These are phyloP conservation scores for Agraylea sexmaculata DNA, from an alignment of 1,140 invertebrate genomes.

Conservation along the genomic window DNA sequence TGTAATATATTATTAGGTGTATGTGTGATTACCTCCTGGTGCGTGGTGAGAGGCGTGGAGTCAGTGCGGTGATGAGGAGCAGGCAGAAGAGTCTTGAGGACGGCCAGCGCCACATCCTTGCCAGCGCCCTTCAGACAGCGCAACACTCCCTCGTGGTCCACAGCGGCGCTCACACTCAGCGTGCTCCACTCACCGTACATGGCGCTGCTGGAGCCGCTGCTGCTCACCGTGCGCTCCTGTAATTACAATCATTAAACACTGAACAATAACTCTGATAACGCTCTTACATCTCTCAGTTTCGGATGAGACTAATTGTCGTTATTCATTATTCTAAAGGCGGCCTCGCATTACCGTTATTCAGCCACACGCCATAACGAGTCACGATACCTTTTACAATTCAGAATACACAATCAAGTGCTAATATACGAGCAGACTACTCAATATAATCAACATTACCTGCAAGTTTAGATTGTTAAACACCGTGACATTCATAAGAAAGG, in stretches of 20 bases:
- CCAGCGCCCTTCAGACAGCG: conserved; percentile 71
- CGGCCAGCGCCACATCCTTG: conserved; percentile 69
- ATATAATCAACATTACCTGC: conserved; percentile 23
- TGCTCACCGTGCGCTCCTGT: conserved; percentile 34
- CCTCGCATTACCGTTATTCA: neutral
- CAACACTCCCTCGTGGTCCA: conserved; percentile 69
- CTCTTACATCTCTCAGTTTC: neutral
- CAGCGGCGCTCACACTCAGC: conserved; percentile 53
- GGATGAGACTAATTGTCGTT: neutral
- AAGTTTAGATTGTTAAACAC: conserved; percentile 33
- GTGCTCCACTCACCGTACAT: conserved; percentile 85
- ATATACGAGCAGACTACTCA: conserved; percentile 1
- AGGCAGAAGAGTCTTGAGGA: conserved; percentile 71
- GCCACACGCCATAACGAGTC: conserved; percentile 3
- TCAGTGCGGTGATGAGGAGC: conserved; percentile 64
- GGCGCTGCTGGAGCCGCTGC: conserved; percentile 39
- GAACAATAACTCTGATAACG: neutral
- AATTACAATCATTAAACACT: conserved; percentile 1
- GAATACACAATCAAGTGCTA: neutral
- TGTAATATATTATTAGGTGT: too few species aligned
- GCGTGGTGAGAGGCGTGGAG: conserved; percentile 55
- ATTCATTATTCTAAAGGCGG: neutral
- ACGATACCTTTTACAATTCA: neutral
- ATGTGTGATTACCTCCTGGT: conserved; percentile 51
- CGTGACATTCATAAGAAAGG: conserved; percentile 29